Percentiles rank a stretch among this genome's conserved stretches.
These are phyloP conservation scores for Apostichopus parvimensis DNA, from an alignment of 35 echinoderm and acorn worm species.

Conservation along the genomic window DNA sequence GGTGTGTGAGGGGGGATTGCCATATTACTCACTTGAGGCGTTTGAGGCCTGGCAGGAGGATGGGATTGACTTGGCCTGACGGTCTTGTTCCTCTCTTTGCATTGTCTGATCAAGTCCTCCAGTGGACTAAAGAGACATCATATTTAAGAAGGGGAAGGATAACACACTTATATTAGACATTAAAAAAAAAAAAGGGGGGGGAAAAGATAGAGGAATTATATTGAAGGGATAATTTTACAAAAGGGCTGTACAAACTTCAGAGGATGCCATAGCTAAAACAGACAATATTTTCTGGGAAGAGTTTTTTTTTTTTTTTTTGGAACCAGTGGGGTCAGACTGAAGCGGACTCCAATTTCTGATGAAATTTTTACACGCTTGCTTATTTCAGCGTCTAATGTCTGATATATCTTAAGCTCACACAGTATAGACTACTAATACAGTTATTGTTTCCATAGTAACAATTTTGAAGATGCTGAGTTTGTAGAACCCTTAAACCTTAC, in stretches of 20 bases:
- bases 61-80: constrained; percentile 58
- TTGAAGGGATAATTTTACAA: neutral
- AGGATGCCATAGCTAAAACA: neutral
- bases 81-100: constrained; percentile 70
- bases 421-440: too few relatives aligned
- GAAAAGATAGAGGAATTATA: neutral
- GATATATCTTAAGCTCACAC: too few relatives aligned
- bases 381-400: too few relatives aligned
- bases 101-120: constrained; percentile 73
- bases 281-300: neutral
- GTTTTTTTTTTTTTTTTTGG: too few relatives aligned
- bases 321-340: too few relatives aligned
- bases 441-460: too few relatives aligned
- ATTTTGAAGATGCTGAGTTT: neutral
- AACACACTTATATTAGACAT: constrained; percentile 60
- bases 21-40: constrained; percentile 88
- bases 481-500: neutral
- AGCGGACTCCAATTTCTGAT: too few relatives aligned
- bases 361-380: too few relatives aligned
- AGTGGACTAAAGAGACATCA: constrained; percentile 75
- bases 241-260: neutral
- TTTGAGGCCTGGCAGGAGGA: constrained; percentile 71
- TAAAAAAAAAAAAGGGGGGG: constrained; percentile 31
- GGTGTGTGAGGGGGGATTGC: neutral
- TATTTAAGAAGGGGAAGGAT: constrained; percentile 79